Base-by-base conservation (phyloP, 35 echinoderm and acorn worm genomes). In the Patiria miniata region DNA sequence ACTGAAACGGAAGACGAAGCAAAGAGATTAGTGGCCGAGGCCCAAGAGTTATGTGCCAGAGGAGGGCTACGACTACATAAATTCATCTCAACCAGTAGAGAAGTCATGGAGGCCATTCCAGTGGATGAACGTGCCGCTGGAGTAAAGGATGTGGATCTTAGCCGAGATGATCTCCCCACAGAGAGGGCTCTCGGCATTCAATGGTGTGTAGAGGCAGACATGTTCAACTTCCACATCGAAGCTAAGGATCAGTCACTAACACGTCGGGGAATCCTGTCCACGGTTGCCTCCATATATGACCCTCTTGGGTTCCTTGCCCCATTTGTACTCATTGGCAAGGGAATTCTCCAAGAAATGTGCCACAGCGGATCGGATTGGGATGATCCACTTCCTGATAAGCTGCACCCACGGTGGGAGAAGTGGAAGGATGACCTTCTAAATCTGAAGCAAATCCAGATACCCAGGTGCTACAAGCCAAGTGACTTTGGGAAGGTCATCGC, bases 341-440 rank as follows among this genome's bases (percentile, higher is more conserved):
- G 51, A 15, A 85, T 96, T 12, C 78, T 96, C n/a, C 94, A 92
- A 86, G 39, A 55, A 39, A 36, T 89, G 40, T 85, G 80, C 39
- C 36, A 60, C 56, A 16, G 26, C 8, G 85, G 85, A 38, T 36
- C 77, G 40, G 86, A 77, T 8, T 96, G 90, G 86, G 94, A 96
- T 57, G 68, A 88, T 37, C 14, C 78, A 3, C 81, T 92, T 51
- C 81, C 86, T 9, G 77, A 61, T 38, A 54, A 85, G 7, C 56
- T 82, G 7, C 2, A 16, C 52, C 0, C 8, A 22, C 40, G 54
- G 30, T 96, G 94, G 94, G 77, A 76, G 60, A 36, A 79, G 21
- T 93, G 94, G 94, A 9, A 52, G 16, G 37, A 77, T n/a, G 87
- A 93, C 28, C 60, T 97, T 29, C 82, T 60, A 7, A 84, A 77